Percentiles rank a stretch among this genome's conserved stretches.
These are phyloP conservation scores for Ceraclea dissimilis DNA, from an alignment of 2,888 invertebrate genomes.

Conservation along the genomic window DNA sequence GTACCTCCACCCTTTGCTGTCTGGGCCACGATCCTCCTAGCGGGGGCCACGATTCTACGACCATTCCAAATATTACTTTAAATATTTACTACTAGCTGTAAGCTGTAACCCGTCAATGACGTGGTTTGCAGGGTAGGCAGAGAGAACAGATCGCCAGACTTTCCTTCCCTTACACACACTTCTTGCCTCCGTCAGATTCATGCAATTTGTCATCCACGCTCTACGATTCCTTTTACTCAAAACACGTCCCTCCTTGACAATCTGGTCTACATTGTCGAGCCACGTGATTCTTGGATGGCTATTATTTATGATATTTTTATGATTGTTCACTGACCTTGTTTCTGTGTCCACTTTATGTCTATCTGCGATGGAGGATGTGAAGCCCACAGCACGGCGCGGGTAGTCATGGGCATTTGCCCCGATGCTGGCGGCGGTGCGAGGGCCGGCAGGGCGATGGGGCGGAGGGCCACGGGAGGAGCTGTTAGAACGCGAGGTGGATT, in stretches of 20 bases:
- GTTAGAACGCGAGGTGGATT: slow-evolving; percentile 20
- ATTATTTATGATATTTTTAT: no score
- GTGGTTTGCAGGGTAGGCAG: no score
- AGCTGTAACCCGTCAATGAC: not conserved
- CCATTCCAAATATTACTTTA: not conserved
- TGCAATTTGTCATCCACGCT: no score
- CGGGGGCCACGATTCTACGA: slow-evolving; percentile 15
- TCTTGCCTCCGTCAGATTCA: no score
- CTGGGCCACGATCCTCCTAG: slow-evolving; percentile 19
- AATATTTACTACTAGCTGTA: not conserved
- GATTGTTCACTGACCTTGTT: slow-evolving; percentile 8
- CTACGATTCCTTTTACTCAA: no score
- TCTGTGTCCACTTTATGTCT: slow-evolving; percentile 10
- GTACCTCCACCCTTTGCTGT: slow-evolving; percentile 3
- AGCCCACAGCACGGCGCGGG: slow-evolving; percentile 11
- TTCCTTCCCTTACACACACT: no score
- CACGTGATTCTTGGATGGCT: not conserved
- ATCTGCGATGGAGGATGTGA: slow-evolving; percentile 4
- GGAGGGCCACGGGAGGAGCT: slow-evolving; percentile 19
- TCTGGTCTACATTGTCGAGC: no score
- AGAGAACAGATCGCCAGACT: no score
- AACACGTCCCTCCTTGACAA: no score
- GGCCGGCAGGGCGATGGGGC: slow-evolving; percentile 18
- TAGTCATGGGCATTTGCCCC: not conserved
- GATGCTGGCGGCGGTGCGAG: not conserved